Base-by-base conservation (phyloP, 2,888 invertebrate genomes). In the Halocaridina rubra region DNA sequence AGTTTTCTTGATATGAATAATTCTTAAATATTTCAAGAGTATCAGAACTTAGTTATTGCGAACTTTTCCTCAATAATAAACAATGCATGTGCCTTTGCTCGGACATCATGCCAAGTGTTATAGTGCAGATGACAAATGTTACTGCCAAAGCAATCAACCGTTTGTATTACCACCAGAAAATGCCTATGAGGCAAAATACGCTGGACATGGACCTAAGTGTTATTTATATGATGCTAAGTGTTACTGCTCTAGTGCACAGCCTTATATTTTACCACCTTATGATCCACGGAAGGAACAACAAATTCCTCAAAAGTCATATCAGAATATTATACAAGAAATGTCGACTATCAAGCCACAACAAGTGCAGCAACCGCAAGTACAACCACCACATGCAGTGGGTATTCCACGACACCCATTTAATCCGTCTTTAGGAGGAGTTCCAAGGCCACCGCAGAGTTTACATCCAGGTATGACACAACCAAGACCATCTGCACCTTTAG, bases 101-200 rank as follows among this genome's bases (percentile, higher is more conserved):
- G 80, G 80, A 19, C 80, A 80, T 67, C 71, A 71, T n/a, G 30
- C 30, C 7, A 71, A 80, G 19, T 80, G 80, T 22, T 80, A 71
- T 24, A 71, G 29, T n/a, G 39, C 32, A 1, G 80, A 71, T 33
- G 32, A 57, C 2, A n/a, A 22, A 16, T 80, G 80, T 53, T 57
- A 71, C 33, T 80, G 80, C n/a, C 32, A 46, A 2, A 71, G 57
- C 32, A 24, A 33, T 22, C 33, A 32, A 33, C 71, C 71, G 3
- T 19, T 33, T 19, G 32, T 16, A 10, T 19, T 71, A 10, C 71
- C 71, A 5, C 71, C 71, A 3, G 53, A 53, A 53, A 53, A 53
- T 53, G 53, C 16, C 8, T 53, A 53, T 10, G n/a, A 53, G 53
- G 53, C 53, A 16, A 53, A 53, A 4, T 53, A 53, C 19, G 53